These are phyloP conservation scores for Salpingus planirostris DNA, from an alignment of 2,888 invertebrate genomes.

Conservation along the genomic window DNA sequence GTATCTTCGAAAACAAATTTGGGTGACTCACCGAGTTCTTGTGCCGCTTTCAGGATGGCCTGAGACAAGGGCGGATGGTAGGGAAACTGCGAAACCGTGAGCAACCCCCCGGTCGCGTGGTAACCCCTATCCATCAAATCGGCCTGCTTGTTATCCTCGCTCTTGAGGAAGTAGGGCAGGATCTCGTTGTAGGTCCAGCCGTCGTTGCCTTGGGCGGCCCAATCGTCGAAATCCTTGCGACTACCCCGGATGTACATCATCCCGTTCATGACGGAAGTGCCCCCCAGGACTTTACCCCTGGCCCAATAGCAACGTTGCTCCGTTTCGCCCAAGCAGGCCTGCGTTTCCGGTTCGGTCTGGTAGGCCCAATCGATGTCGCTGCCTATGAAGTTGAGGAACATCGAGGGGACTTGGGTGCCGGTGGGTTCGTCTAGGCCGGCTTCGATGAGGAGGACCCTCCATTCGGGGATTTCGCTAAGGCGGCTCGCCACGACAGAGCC, in stretches of 20 bases:
- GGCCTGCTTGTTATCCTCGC: slow-evolving; percentile 68
- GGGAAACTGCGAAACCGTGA: slow-evolving; percentile 73
- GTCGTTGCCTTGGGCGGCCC: slow-evolving; percentile 76
- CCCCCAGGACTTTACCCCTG: slow-evolving; percentile 79
- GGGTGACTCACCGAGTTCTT: slow-evolving; percentile 55
- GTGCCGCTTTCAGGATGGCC: slow-evolving; percentile 68
- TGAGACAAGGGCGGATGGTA: slow-evolving; percentile 78
- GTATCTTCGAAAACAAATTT: background rate
- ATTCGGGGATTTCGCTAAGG: slow-evolving; percentile 63
- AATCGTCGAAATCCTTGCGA: slow-evolving; percentile 76
- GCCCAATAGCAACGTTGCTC: slow-evolving; percentile 75
- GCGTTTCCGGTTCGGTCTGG: slow-evolving; percentile 73
- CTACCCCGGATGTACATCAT: slow-evolving; percentile 94
- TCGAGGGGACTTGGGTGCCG: slow-evolving; percentile 80
- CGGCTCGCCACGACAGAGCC: slow-evolving; percentile 65
- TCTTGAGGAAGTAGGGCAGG: slow-evolving; percentile 80
- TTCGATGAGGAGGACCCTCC: slow-evolving; percentile 64
- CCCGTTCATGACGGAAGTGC: slow-evolving; percentile 89
- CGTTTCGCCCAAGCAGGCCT: slow-evolving; percentile 63
- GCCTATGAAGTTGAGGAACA: slow-evolving; percentile 80
- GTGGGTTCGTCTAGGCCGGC: slow-evolving; percentile 81
- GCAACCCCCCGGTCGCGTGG: slow-evolving; percentile 67
- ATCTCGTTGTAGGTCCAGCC: slow-evolving; percentile 89
- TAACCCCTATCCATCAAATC: slow-evolving; percentile 66
- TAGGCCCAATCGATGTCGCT: slow-evolving; percentile 84